phyloP scores from a whole-genome alignment of 2,888 invertebrate genomes.

The Pristionchus arcanus region DNA sequence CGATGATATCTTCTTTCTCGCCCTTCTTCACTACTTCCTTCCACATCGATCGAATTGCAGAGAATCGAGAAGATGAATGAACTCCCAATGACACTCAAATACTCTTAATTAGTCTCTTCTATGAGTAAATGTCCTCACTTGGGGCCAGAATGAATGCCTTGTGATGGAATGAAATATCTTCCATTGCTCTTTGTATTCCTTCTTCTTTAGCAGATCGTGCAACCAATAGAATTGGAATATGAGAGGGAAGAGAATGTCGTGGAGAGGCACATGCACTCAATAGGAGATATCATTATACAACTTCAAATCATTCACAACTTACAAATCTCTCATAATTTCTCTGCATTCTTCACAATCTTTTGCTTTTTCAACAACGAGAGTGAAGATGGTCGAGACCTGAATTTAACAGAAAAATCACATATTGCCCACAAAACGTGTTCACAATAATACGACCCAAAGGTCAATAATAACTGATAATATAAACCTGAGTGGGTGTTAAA shows the following conservation, averaged over 20 bases:
- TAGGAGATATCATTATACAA: not conserved
- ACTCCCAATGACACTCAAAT: not conserved
- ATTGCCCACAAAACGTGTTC: not conserved
- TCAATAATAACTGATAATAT: not conserved
- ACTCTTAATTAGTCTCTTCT: not conserved
- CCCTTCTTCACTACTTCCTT: not conserved
- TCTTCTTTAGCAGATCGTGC: constrained; percentile 11
- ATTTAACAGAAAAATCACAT: not conserved
- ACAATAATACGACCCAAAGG: not conserved
- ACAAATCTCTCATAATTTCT: constrained; percentile 53
- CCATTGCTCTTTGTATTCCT: constrained; percentile 12
- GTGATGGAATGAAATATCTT: not conserved
- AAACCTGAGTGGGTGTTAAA: constrained; percentile 11
- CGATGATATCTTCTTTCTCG: not conserved
- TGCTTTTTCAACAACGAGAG: constrained; percentile 28
- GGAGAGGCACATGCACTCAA: constrained; percentile 44
- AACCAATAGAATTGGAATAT: constrained; percentile 19
- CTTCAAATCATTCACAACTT: not conserved
- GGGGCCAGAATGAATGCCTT: constrained; percentile 34
- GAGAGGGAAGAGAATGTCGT: constrained; percentile 35
- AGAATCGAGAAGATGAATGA: not conserved
- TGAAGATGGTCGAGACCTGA: not conserved
- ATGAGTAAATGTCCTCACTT: not conserved
- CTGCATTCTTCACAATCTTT: constrained; percentile 47
- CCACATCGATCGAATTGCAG: not conserved